Conservation (phyloP, 2,797 vertebrate genomes). For the Argya squamiceps region DNA sequence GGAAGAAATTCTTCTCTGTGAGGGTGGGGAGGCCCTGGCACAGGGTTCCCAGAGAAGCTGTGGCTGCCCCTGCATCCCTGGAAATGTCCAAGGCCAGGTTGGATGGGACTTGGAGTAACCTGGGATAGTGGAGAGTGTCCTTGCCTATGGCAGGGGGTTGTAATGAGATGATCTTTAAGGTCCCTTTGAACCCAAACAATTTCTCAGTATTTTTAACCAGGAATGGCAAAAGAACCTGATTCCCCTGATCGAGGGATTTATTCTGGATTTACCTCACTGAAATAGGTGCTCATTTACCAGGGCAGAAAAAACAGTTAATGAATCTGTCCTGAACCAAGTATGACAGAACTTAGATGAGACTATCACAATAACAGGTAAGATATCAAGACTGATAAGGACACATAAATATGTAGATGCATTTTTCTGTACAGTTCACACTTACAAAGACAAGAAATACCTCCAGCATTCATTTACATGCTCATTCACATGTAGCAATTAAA, state of each 20-base stretch:
- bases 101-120: rapidly evolving
- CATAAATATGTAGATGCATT: background rate
- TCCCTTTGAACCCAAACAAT: background rate
- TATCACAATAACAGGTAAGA: background rate
- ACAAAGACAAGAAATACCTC: too few species aligned
- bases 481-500: background rate
- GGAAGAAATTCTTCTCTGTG: background rate
- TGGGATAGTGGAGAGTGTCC: rapidly evolving
- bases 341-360: background rate
- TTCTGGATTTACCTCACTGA: background rate
- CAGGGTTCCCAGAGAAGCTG: background rate
- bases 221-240: background rate
- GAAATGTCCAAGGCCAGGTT: rapidly evolving
- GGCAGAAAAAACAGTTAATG: background rate
- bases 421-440: background rate
- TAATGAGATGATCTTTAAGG: rapidly evolving
- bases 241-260: background rate
- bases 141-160: rapidly evolving
- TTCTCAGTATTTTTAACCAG: background rate
- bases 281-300: background rate
- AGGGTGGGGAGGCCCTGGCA: rapidly evolving
- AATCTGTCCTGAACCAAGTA: background rate
- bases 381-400: background rate
- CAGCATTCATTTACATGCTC: background rate
- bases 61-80: background rate